Evolutionary conservation across 2,113 vertebrate genomes (phyloP).

Genomic region (Paradoxurus hermaphroditus): DNA sequence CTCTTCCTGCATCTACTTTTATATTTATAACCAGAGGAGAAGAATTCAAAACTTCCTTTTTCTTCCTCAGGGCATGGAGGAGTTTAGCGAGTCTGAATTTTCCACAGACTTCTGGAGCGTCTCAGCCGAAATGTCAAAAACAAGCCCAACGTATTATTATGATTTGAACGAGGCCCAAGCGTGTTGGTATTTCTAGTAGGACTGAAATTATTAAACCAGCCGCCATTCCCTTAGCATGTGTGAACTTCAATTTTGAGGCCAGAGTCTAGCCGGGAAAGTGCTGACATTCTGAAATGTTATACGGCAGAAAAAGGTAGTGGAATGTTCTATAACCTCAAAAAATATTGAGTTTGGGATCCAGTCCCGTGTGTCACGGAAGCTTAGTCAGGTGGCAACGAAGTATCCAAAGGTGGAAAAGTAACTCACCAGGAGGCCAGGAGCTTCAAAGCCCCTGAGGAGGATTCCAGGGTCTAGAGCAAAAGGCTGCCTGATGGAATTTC

Average conservation of each 20-base stretch:
- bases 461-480: not conserved
- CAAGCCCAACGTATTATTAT: not conserved
- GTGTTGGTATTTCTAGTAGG: constrained; percentile 46
- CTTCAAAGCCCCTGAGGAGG: not conserved
- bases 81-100: constrained; percentile 20
- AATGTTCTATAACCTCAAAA: constrained; percentile 25
- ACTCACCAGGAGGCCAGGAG: not conserved
- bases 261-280: constrained; percentile 49
- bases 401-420: not conserved
- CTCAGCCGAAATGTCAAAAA: constrained; percentile 46
- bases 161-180: constrained; percentile 21
- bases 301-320: constrained; percentile 32
- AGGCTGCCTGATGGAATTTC: not conserved
- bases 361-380: not conserved
- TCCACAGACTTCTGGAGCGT: constrained; percentile 14
- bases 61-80: not conserved
- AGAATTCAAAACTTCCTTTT: constrained; percentile 45
- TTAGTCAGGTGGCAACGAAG: not conserved
- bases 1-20: not conserved
- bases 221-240: constrained; percentile 22
- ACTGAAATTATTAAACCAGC: constrained; percentile 53
- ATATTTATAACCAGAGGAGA: not conserved
- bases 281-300: constrained; percentile 58
- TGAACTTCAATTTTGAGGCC: constrained; percentile 62
- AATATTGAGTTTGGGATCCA: constrained; percentile 39